Conservation (phyloP, 2,797 vertebrate species). For the Intellagama lesueurii region DNA sequence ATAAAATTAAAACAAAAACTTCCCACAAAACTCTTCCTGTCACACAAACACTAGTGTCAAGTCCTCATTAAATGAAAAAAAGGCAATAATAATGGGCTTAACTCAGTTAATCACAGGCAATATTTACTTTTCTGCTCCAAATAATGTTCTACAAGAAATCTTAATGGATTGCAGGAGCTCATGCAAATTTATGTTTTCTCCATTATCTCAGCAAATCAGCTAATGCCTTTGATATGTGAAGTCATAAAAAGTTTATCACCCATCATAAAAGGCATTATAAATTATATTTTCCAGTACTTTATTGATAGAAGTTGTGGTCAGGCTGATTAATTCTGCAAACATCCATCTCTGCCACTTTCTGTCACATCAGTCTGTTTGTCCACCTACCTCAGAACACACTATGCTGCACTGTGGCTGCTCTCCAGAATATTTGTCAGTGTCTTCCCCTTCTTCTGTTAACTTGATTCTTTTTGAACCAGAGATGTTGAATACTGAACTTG, state of each 20-base stretch:
- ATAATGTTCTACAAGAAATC: not conserved
- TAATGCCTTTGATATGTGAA: slow-evolving; percentile 1
- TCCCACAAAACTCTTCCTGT: not conserved
- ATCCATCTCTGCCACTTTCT: not conserved
- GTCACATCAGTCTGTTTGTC: not conserved
- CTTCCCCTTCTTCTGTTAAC: no score
- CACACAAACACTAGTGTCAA: not conserved
- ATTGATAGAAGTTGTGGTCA: not conserved
- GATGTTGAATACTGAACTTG: no score
- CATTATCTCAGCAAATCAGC: not conserved
- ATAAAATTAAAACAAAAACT: not conserved
- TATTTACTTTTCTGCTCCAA: not conserved
- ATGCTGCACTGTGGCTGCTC: not conserved
- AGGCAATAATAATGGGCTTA: not conserved
- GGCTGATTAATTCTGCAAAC: not conserved
- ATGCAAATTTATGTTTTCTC: not conserved
- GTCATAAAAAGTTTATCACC: not conserved
- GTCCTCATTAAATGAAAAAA: not conserved
- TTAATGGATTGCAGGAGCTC: not conserved
- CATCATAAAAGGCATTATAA: slow-evolving; percentile 6
- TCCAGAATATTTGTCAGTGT: not conserved
- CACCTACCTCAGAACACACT: not conserved
- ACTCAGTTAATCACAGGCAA: not conserved
- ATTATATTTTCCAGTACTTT: not conserved
- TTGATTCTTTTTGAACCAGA: not conserved